These are phyloP conservation scores for Petrosia ficiformis DNA, from an alignment of 37 sponge, comb jelly and placozoan species.

Conservation along the genomic window DNA sequence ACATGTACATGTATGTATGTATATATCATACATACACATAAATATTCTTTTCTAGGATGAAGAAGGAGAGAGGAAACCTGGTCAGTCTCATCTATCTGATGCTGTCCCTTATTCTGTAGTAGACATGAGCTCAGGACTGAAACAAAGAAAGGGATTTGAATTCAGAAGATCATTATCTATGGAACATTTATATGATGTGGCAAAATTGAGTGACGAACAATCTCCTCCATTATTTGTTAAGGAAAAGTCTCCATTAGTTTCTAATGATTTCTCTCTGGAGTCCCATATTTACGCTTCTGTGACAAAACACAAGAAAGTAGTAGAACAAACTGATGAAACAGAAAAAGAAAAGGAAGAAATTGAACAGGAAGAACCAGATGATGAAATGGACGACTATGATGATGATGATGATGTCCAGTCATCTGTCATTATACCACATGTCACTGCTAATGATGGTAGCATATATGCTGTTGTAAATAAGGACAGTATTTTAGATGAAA, in stretches of 20 bases:
- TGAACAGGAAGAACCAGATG: background rate
- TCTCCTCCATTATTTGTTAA: background rate
- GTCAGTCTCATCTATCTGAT: too few relatives aligned
- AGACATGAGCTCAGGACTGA: background rate
- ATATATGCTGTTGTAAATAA: background rate
- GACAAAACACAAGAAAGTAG: background rate
- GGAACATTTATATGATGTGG: background rate
- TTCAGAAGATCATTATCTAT: background rate
- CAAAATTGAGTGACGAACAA: background rate
- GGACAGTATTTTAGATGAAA: background rate
- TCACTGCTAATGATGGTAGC: background rate
- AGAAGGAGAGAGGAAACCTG: too few relatives aligned
- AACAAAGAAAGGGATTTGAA: background rate
- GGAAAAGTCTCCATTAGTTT: background rate
- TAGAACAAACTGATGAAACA: background rate
- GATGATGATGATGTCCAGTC: background rate
- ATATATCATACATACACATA: too few relatives aligned
- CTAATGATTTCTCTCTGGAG: background rate
- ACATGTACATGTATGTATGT: too few relatives aligned
- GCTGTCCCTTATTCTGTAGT: background rate
- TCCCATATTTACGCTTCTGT: background rate
- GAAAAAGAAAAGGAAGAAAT: background rate
- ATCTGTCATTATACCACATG: background rate
- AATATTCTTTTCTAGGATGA: too few relatives aligned
- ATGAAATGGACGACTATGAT: background rate